phyloP scores from a whole-genome alignment of 2,113 vertebrate genomes.

The Myiagra hebetior region DNA sequence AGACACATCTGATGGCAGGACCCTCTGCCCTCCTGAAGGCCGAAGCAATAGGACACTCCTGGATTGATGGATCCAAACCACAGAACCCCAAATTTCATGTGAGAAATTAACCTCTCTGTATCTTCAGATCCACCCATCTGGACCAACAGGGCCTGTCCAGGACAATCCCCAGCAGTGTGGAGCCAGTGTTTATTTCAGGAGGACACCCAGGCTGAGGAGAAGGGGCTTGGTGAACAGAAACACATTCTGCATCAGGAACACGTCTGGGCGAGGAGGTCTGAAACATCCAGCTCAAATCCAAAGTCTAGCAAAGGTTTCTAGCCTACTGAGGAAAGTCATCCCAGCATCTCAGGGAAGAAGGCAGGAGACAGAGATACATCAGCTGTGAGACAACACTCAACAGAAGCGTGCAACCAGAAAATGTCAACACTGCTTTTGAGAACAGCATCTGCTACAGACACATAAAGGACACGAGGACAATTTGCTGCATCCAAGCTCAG shows the following conservation, averaged over 20 bases:
- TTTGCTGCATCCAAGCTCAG: not conserved
- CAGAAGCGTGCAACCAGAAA: not conserved
- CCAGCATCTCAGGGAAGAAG: not conserved
- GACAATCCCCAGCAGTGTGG: not conserved
- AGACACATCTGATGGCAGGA: rapidly evolving
- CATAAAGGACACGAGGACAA: not conserved
- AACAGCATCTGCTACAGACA: not conserved
- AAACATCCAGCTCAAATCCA: not conserved
- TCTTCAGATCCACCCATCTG: conserved; percentile 36
- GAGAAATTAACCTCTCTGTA: conserved; percentile 21
- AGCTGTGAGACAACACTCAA: not conserved
- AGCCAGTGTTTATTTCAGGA: not conserved
- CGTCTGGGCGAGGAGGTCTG: not conserved
- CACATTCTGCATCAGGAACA: not conserved
- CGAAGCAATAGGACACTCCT: not conserved
- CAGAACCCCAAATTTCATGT: not conserved
- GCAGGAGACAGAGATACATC: not conserved
- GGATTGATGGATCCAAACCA: not conserved
- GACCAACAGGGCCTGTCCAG: not conserved
- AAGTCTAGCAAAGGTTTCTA: not conserved
- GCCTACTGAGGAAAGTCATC: not conserved
- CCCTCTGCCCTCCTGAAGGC: not conserved
- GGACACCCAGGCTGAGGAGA: not conserved
- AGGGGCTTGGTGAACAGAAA: not conserved
- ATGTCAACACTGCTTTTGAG: not conserved